Percentiles rank a stretch among this genome's conserved stretches.
Conservation (phyloP, 2,888 invertebrate genomes). For the Drosophila stalkeri region DNA sequence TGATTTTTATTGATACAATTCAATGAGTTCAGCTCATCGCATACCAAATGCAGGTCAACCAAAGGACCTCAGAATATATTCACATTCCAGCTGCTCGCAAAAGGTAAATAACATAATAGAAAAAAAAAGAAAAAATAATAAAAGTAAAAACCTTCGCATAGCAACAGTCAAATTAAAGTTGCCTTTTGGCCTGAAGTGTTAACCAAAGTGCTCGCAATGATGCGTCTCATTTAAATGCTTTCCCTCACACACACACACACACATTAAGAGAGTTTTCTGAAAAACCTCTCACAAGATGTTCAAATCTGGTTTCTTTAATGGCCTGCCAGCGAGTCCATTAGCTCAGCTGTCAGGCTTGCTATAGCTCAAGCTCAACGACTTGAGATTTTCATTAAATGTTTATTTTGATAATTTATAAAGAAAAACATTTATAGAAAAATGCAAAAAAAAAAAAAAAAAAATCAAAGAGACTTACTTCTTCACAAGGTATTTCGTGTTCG, state of each 20-base stretch:
- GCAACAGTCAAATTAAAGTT: conserved; percentile 69
- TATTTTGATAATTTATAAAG: not conserved
- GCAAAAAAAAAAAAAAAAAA: not conserved
- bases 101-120: conserved; percentile 26
- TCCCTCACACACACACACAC: conserved; percentile 9
- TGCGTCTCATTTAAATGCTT: conserved; percentile 54
- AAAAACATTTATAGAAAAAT: not conserved
- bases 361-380: not conserved
- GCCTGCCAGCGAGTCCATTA: not conserved
- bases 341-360: not conserved
- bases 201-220: conserved; percentile 46
- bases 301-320: conserved; percentile 14
- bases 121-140: accelerated
- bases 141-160: conserved; percentile 1
- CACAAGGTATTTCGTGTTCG: conserved; percentile 31
- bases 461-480: not conserved
- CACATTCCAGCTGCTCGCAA: conserved; percentile 34
- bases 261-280: not conserved
- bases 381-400: not conserved
- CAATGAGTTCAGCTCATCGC: conserved; percentile 31
- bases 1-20: conserved; percentile 72
- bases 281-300: conserved; percentile 12
- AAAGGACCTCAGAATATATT: not conserved
- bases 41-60: conserved; percentile 16
- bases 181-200: conserved; percentile 33